Evolutionary conservation across 2,797 vertebrate genomes (phyloP), one percentile per base, ranked within the genome.

Genomic region (Astyanax mexicanus): DNA sequence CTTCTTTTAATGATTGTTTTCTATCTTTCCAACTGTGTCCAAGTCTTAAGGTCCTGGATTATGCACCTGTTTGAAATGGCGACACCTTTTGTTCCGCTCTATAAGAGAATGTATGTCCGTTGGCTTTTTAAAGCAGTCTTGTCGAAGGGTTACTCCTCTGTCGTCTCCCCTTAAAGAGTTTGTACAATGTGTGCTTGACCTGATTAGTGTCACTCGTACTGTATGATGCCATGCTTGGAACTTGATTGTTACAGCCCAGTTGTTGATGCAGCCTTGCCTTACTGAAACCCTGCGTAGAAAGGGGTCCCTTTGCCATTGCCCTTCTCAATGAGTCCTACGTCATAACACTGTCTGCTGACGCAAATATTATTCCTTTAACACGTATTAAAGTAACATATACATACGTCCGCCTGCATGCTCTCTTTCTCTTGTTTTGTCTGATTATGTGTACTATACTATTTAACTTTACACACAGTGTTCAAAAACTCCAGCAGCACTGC

Each of bases 301-400:
- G 89, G 92, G 92, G 90, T 88, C 89, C 90, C 86, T 88, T 86
- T 79, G 84, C 87, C 87, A 85, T 86, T 79, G 61, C 76, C 81
- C 55, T 84, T 82, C 81, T 87, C 85, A 88, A 80, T 29, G 85
- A 89, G 80, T 89, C 83, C 81, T 90, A 90, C 90, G 93, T 94
- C 92, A 93, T 93, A 90, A 93, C 93, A 94, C 92, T 94, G 93
- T 94, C 92, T 91, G 91, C 89, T 91, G 90, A 92, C 90, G 88
- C 90, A 92, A 92, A 86, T 92, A 89, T 91, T 93, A 91, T 89
- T 92, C 91, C 90, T 92, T 90, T 83, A 92, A 92, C 90, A 93
- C 90, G 87, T 92, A 94, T 92, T 94, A 94, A 94, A 94, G 91
- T 91, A 89, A 90, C 88, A 88, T 90, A 89, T 92, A 88, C 90